These are phyloP conservation scores for Drosophila siamana DNA, from an alignment of 2,888 invertebrate species.

Conservation along the genomic window DNA sequence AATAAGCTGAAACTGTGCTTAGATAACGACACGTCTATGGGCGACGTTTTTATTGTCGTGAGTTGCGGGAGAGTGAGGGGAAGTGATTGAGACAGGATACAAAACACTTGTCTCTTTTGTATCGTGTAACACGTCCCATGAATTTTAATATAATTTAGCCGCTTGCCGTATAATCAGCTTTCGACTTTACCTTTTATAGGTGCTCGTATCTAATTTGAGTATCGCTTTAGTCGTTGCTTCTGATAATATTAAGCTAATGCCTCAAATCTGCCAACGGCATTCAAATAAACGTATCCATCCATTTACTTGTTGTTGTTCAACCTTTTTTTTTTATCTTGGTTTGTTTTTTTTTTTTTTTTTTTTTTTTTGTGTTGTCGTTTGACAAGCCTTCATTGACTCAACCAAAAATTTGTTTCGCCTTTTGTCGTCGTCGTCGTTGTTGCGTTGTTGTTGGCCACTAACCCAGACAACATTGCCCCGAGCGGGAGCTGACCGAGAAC, in stretches of 20 bases:
- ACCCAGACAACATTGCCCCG: conserved; percentile 53
- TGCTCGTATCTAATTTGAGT: conserved; percentile 61
- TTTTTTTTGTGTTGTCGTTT: not conserved
- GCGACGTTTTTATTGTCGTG: conserved; percentile 49
- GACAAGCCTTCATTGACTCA: conserved; percentile 50
- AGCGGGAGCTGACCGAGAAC: conserved; percentile 44
- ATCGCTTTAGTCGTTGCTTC: conserved; percentile 52
- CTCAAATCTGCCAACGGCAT: conserved; percentile 50
- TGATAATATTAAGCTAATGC: conserved; percentile 58
- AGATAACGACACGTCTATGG: conserved; percentile 61
- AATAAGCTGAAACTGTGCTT: conserved; percentile 67
- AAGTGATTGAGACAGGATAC: conserved; percentile 3
- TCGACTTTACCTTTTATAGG: conserved; percentile 41
- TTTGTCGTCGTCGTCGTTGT: conserved; percentile 43
- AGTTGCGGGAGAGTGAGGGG: conserved; percentile 2
- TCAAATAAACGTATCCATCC: conserved; percentile 19
- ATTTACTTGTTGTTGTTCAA: not conserved
- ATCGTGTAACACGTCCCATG: conserved; percentile 56
- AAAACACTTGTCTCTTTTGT: conserved; percentile 43
- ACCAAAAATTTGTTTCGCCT: conserved; percentile 41
- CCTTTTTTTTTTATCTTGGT: conserved; percentile 1
- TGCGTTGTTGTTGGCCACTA: conserved; percentile 56
- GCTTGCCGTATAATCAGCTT: conserved; percentile 55
- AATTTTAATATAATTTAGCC: conserved; percentile 58
- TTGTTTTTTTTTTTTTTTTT: not conserved